phyloP scores from a whole-genome alignment of 2,888 invertebrate species.

The Oegoconia quadripuncta region DNA sequence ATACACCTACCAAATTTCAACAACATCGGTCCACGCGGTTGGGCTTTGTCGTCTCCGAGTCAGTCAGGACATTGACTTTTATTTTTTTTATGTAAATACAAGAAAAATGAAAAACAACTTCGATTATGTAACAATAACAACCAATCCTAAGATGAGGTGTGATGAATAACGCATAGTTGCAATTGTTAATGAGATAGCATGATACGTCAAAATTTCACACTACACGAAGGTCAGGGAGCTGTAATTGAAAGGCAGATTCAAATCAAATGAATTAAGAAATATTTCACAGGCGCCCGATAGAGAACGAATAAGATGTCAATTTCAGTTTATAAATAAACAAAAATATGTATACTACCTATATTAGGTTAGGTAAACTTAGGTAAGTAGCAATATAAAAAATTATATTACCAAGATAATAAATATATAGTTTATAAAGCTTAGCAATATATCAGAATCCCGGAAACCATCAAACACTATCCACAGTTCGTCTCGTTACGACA shows the following conservation, averaged over 20 bases:
- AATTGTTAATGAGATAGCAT: slow-evolving; percentile 14
- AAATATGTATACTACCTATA: neutral
- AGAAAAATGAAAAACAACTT: neutral
- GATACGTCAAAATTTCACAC: slow-evolving; percentile 31
- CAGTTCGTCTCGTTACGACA: slow-evolving; percentile 10
- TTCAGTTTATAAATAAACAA: neutral
- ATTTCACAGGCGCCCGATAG: slow-evolving; percentile 1
- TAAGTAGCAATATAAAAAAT: no score
- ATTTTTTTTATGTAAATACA: no score
- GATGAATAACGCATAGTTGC: slow-evolving; percentile 19
- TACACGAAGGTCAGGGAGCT: slow-evolving; percentile 26
- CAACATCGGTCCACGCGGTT: no score
- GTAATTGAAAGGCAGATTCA: slow-evolving; percentile 5
- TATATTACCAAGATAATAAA: no score
- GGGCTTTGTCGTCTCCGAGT: no score
- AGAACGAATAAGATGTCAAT: neutral
- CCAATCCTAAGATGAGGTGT: neutral
- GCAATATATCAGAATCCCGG: slow-evolving; percentile 11
- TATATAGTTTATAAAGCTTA: slow-evolving; percentile 6
- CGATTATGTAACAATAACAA: neutral
- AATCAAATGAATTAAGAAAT: slow-evolving; percentile 9
- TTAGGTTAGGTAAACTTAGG: no score
- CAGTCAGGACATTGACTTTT: no score
- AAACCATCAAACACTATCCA: slow-evolving; percentile 16
- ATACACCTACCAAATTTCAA: no score